Percentiles rank a stretch among this genome's conserved stretches.
Evolutionary conservation across 2,113 vertebrate genomes (phyloP).

Genomic region (Polyodon spathula): DNA sequence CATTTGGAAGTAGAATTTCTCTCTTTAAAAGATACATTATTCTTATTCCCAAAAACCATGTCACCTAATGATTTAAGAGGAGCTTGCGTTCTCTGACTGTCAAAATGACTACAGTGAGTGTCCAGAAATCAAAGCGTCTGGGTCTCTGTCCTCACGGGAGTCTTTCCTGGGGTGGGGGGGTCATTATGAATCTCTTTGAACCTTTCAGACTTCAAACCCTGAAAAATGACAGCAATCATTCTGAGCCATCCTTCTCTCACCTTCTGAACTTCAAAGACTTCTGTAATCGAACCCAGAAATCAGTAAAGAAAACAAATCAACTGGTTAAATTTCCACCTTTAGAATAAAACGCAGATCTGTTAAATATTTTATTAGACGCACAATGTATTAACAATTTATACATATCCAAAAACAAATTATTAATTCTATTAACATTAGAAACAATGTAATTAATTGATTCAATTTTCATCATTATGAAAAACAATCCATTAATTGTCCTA

Average conservation of each 20-base stretch:
- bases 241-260: not conserved
- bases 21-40: not conserved
- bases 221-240: slow-evolving; percentile 1
- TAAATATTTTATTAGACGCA: no score
- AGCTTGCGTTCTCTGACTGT: no score
- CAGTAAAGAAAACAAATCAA: not conserved
- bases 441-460: no score
- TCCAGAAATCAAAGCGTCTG: slow-evolving; percentile 4
- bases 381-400: no score
- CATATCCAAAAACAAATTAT: no score
- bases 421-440: no score
- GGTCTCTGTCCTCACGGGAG: not conserved
- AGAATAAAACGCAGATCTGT: no score
- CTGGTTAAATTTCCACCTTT: not conserved
- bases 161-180: not conserved
- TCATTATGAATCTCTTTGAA: slow-evolving; percentile 5
- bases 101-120: not conserved
- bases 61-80: not conserved
- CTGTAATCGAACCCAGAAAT: slow-evolving; percentile 2
- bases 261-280: slow-evolving; percentile 7
- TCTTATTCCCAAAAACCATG: not conserved
- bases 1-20: no score
- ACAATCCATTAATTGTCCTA: no score
- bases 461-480: no score
- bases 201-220: slow-evolving; percentile 6